Base-by-base conservation (phyloP, 2,113 vertebrate genomes). In the Cyanoramphus novaezelandiae region DNA sequence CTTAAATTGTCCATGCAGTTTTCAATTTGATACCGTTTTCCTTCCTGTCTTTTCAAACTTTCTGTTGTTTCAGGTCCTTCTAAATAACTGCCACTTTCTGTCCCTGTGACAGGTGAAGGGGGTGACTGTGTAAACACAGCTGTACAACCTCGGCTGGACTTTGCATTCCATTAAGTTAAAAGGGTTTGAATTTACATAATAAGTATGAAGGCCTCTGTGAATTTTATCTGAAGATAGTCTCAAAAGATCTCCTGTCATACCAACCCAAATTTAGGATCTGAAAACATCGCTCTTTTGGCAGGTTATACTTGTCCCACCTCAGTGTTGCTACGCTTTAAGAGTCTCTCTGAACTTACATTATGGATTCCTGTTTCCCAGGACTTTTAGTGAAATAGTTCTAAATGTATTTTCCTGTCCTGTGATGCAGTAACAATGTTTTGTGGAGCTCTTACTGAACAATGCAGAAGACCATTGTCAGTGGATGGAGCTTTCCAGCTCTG, bases 1-100 rank as follows among this genome's bases (percentile, higher is more conserved):
- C 57, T 31, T 82, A 85, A 96, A 87, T 95, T 89, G 68, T 87
- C 83, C 74, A 20, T 87, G 69, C 65, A 84, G 55, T 93, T 95
- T 90, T 90, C 88, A 92, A 33, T 93, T 94, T 88, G 68, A 91
- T 95, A n/a, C 33, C 31, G 64, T 93, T 92, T 86, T 79, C 69
- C 47, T 86, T 92, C 49, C 60, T 86, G 46, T 82, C 11, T 78
- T 92, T 93, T 86, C 72, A 50, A 77, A 59, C 64, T 71, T 17
- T 31, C 41, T 88, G 17, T 46, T 92, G 16, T 88, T 92, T 83
- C 57, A 68, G 41, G 17, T 88, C 24, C 50, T 86, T 80, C 63
- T 33, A 57, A 76, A 41, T 85, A 94, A 59, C 53, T 70, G 39
- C 81, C 82, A 28, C 29, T 84, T 84, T 86, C 55, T 86, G 62